Evolutionary conservation across 1,140 invertebrate species (phyloP), one percentile per base, ranked within the genome.

Genomic region (Pomacea maculata): DNA sequence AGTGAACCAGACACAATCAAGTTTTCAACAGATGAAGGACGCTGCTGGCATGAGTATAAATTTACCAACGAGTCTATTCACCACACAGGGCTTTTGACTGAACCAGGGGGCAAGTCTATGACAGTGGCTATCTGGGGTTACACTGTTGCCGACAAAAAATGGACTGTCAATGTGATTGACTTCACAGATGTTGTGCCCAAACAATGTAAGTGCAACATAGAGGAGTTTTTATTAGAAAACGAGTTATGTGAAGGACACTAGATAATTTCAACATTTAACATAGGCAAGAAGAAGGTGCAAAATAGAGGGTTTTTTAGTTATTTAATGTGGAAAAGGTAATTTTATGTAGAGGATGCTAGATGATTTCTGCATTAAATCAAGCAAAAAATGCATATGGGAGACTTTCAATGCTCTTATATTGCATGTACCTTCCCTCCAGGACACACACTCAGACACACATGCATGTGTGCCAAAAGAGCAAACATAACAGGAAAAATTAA

Each of bases 91-190:
- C 93, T 98, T 61, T 75, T 91, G 68, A 91, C 90, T 19, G 89
- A 91, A 78, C 91, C 91, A 14, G 88, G 87, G 11, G 88, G 87
- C 68, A 87, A 86, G 67, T 87, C 87, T 21, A 85, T 89, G 96
- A 96, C 87, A 91, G 96, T 86, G 95, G 96, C 7, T 95, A 95
- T 79, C 95, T 97, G 52, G 96, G 97, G 89, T 95, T 91, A 89
- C 73, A 45, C 78, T 65, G 68, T 80, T 7, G 61, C 79, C 17
- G 82, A 83, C 57, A 86, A 83, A 63, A 88, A 86, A 45, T 91
- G 90, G 90, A 86, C 84, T n/a, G 82, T 87, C 34, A 83, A 85
- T 75, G 81, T 90, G 15, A 87, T 91, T 67, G 86, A 91, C 83
- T 90, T 91, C 70, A 71, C 76, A 9, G 83, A 88, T 45, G 79